Conservation (phyloP, 2,888 invertebrate genomes). For the Drosophila birchii region DNA sequence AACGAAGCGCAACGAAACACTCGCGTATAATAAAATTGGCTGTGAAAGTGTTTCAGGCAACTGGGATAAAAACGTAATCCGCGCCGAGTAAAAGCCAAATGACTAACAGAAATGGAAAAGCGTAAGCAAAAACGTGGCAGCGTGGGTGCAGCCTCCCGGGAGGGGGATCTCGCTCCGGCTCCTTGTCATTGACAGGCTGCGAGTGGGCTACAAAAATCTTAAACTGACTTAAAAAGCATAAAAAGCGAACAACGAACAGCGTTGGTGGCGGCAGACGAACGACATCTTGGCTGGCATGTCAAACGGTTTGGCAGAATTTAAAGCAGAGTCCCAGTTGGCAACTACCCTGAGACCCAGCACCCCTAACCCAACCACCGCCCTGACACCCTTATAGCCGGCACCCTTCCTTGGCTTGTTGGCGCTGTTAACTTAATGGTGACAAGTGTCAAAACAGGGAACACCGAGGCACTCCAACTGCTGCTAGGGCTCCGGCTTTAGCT, state of each 20-base stretch:
- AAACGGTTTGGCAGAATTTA: conserved; percentile 67
- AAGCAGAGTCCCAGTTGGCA: conserved; percentile 41
- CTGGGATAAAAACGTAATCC: conserved; percentile 77
- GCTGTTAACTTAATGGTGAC: conserved; percentile 78
- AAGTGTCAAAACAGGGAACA: conserved; percentile 72
- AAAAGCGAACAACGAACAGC: conserved; percentile 42
- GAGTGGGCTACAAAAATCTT: conserved; percentile 67
- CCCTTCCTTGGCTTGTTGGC: conserved; percentile 53
- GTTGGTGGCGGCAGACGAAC: conserved; percentile 32
- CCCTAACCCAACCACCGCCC: conserved; percentile 5
- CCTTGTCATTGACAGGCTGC: conserved; percentile 63
- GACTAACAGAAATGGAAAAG: conserved; percentile 63
- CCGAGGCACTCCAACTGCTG: conserved; percentile 15
- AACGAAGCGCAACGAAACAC: conserved; percentile 49
- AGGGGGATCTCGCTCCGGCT: conserved; percentile 1
- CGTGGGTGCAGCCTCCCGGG: conserved; percentile 10
- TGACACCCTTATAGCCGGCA: conserved; percentile 4
- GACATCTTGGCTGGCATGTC: conserved; percentile 54
- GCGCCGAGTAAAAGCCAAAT: conserved; percentile 68
- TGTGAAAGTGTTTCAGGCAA: conserved; percentile 76
- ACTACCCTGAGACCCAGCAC: conserved; percentile 10
- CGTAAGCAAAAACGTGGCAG: conserved; percentile 31
- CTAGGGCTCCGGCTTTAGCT: not conserved
- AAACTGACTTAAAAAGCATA: conserved; percentile 76
- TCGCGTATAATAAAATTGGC: conserved; percentile 76